Base-by-base conservation (phyloP, 2,113 vertebrate species). In the Myotis lucifugus region DNA sequence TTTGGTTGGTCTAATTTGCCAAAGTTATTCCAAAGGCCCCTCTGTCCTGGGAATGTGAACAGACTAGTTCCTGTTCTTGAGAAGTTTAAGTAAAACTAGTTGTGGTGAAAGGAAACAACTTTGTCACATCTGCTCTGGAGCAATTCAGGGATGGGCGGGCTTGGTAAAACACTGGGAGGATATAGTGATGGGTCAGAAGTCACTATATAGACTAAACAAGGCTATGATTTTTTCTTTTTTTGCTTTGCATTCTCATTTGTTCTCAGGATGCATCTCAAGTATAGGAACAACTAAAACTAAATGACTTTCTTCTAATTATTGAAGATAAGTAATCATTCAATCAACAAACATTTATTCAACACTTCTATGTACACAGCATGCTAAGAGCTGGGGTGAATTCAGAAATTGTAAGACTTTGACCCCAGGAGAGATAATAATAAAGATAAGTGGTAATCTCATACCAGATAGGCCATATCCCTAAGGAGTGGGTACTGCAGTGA, bases 251-350 rank as follows among this genome's bases (percentile, higher is more conserved):
- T 79, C 23, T 94, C 48, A 29, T 85, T 32, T 70, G 32, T 82
- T 85, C 52, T 94, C 59, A 48, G 27, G 34, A 56, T 86, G 54
- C 67, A 54, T 25, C 15, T 7, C 91, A 85, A 85, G 46, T 46
- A 34, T 50, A 67, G 48, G 25, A 91, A 85, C 18, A 91, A 90
- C 85, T 50, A 34, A 72, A 46, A 73, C n/a, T 42, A 70, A 93
- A 42, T 8, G 81, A 8, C 23, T 90, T 82, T 92, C 29, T 85
- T 90, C 42, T 85, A 54, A 92, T 56, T 91, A 85, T 82, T 48
- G 46, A 73, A 37, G 59, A 29, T 54, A 76, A 85, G 83, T 78
- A 85, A 92, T 89, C 50, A 56, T 27, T 85, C 18, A 66, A 74
- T 52, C 67, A 81, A 81, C 25, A 90, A 81, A 90, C 54, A 91